Base-by-base conservation (phyloP, 30 jellyfish, hydroid and myxozoan genomes). In the Aurelia aurita region DNA sequence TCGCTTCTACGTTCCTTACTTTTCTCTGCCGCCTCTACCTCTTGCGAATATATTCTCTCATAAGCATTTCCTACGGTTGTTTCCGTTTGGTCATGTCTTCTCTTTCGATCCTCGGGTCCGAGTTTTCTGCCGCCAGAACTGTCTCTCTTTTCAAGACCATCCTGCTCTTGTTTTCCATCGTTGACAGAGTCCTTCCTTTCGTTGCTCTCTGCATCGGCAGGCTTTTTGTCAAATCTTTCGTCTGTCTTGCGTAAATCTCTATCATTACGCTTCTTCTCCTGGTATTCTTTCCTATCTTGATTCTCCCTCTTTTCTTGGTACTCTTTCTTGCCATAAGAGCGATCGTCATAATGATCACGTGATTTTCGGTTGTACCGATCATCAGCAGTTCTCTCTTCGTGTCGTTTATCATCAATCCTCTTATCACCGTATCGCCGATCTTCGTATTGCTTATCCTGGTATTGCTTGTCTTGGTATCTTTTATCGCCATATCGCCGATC, bases 51-150 rank as follows among this genome's bases (percentile, higher is more conserved):
- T 18, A 64, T 47, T 74, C 21, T 60, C 47, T 69, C 72, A 39
- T 72, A 49, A 18, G 89, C 79, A 44, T 8, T 49, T 25, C 31
- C 66, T 31, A 53, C 14, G 47, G 76, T 28, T 21, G 45, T 68
- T 64, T 67, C 91, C 0, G 84, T 63, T 27, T 89, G 94, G 5
- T 80, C 90, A 58, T 83, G 87, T 26, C 80, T 70, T 45, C 93
- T 72, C 58, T 83, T 83, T 6, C 93, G 86, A 39, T 71, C 93
- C 11, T 83, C 93, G 55, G 5, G 23, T 39, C 55, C 76, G 20
- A 86, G 66, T 57, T 63, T 63, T 34, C 71, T 85, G 29, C 75
- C 67, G 22, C 68, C 95, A 27, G 45, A 28, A 20, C 82, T 39
- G 1, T 39, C 82, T 20, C 23, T 54, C 26, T 39, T 46, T 8